Conservation (phyloP, 2,888 invertebrate species). For the Habroteleia sp. region DNA sequence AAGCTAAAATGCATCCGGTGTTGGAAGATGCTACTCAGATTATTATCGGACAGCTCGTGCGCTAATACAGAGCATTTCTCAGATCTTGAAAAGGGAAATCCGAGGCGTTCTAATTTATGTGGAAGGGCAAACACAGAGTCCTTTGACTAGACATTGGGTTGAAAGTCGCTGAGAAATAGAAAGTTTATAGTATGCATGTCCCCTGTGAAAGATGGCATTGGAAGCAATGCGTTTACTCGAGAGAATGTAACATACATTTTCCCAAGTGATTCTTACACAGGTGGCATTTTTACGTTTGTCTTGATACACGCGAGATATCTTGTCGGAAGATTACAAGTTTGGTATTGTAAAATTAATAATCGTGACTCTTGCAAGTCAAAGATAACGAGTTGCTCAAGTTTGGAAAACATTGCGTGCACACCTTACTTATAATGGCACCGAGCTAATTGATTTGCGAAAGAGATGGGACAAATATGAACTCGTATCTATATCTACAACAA, state of each 20-base stretch:
- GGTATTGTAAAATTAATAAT: constrained; percentile 29
- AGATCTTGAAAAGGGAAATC: constrained; percentile 54
- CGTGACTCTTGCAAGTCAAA: too few species aligned
- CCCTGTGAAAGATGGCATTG: constrained; percentile 59
- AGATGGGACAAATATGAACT: too few species aligned
- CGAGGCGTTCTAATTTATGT: constrained; percentile 55
- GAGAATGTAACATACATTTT: constrained; percentile 53
- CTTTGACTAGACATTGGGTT: constrained; percentile 51
- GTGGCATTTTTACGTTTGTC: constrained; percentile 29
- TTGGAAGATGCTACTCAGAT: constrained; percentile 43
- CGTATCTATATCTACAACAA: too few species aligned
- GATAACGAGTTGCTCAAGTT: too few species aligned
- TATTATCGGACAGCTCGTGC: constrained; percentile 42
- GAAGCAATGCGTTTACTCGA: constrained; percentile 42
- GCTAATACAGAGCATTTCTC: constrained; percentile 54
- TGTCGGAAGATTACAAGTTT: constrained; percentile 19
- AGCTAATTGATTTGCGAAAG: too few species aligned
- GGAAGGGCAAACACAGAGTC: constrained; percentile 54
- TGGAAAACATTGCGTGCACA: too few species aligned
- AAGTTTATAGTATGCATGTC: constrained; percentile 56
- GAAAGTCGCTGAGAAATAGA: constrained; percentile 62
- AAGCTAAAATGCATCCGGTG: constrained; percentile 50
- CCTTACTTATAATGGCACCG: too few species aligned
- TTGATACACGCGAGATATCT: constrained; percentile 15
- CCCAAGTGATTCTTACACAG: constrained; percentile 38